Conservation (phyloP, 2,113 vertebrate genomes). For the Tricholaema leucomelas region DNA sequence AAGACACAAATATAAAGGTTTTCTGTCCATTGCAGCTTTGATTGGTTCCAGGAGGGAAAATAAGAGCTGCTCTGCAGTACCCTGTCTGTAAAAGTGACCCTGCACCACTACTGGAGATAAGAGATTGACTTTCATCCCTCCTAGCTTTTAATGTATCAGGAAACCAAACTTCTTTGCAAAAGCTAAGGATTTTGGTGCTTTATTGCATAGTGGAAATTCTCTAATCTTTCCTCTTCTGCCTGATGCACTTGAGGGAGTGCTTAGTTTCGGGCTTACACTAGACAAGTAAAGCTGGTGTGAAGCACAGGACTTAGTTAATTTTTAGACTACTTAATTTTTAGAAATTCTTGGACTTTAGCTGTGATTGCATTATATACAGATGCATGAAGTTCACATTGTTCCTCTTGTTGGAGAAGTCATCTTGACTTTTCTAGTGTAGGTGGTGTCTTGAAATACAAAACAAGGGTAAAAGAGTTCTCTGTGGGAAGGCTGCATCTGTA, state of each 20-base stretch:
- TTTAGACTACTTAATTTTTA: background rate
- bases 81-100: background rate
- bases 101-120: background rate
- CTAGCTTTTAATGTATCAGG: background rate
- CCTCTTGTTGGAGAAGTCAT: background rate
- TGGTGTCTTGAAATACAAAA: background rate
- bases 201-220: background rate
- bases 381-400: background rate
- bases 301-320: background rate
- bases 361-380: background rate
- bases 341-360: background rate
- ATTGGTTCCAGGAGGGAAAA: background rate
- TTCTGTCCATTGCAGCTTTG: background rate
- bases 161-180: background rate
- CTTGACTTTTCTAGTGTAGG: background rate
- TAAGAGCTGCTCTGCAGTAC: background rate
- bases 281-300: background rate
- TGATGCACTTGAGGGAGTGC: background rate
- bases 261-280: background rate
- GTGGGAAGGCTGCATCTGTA: background rate
- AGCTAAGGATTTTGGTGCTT: background rate
- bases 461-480: background rate
- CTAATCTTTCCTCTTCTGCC: background rate
- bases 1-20: background rate
- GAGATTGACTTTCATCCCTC: slow-evolving; percentile 15